phyloP scores from a whole-genome alignment of 2,113 vertebrate genomes.

The Lampris megalopsis region DNA sequence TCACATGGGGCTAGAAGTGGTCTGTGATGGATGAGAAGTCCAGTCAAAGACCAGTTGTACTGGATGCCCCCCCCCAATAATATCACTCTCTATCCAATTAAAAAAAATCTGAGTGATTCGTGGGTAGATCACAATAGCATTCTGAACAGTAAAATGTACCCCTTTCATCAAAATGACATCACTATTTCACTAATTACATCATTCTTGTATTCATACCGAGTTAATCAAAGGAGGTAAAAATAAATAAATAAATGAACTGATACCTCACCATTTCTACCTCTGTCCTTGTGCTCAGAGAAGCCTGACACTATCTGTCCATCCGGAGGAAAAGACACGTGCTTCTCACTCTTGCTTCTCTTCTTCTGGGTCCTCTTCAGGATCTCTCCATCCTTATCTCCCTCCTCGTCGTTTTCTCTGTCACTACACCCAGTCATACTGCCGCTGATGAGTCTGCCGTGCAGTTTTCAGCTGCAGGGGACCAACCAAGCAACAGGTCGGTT shows the following conservation, averaged over 20 bases:
- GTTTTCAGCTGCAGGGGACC: background rate
- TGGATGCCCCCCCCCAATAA: too few relatives aligned
- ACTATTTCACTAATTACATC: background rate
- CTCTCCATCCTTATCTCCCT: constrained; percentile 40
- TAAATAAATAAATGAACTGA: background rate
- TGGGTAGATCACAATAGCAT: too few relatives aligned
- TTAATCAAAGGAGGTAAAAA: background rate
- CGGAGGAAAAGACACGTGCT: constrained; percentile 81
- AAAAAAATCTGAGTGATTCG: too few relatives aligned
- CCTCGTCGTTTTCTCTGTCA: constrained; percentile 44
- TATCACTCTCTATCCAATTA: too few relatives aligned
- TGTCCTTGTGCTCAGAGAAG: constrained; percentile 70
- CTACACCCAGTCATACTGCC: constrained; percentile 62
- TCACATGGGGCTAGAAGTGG: too few relatives aligned
- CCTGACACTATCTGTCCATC: constrained; percentile 81
- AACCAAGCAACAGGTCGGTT: constrained; percentile 14
- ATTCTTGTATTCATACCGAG: background rate
- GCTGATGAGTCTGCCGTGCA: constrained; percentile 7
- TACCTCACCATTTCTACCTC: constrained; percentile 66
- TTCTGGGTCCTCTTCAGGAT: constrained; percentile 20
- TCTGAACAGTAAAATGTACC: too few relatives aligned
- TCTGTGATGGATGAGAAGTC: too few relatives aligned
- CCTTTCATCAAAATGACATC: background rate
- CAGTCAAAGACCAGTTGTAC: too few relatives aligned
- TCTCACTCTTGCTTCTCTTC: constrained; percentile 63